These are phyloP conservation scores for Allochrocebus solatus DNA, from an alignment of 2,797 vertebrate genomes.

Conservation along the genomic window DNA sequence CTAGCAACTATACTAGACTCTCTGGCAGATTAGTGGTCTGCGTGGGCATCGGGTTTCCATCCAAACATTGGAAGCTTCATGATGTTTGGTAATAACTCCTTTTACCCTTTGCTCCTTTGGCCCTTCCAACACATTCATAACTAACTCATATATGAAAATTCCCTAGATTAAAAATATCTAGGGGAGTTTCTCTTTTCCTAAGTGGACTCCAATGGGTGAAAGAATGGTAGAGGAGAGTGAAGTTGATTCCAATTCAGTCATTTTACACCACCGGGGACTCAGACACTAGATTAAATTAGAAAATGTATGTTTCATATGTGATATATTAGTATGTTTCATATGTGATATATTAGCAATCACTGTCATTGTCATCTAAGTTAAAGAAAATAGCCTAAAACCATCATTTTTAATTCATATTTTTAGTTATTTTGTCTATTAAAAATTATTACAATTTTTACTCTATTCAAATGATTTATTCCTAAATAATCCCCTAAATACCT, in stretches of 20 bases:
- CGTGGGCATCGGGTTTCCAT: neutral
- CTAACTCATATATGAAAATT: neutral
- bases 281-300: neutral
- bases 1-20: neutral
- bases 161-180: neutral
- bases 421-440: neutral
- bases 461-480: neutral
- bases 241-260: neutral
- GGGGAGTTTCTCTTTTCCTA: neutral
- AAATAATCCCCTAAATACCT: neutral
- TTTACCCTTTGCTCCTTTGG: neutral
- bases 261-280: neutral
- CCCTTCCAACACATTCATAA: neutral
- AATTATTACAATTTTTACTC: neutral
- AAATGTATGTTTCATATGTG: neutral
- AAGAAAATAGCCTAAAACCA: neutral
- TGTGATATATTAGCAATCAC: neutral
- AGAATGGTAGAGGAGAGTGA: neutral
- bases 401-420: neutral
- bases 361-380: neutral
- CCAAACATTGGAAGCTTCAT: neutral
- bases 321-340: neutral
- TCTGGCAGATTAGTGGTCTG: neutral
- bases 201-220: neutral
- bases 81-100: neutral